Evolutionary conservation across 2,888 invertebrate species (phyloP), one percentile per base, ranked within the genome.

Genomic region (Drosophila imparisetae): DNA sequence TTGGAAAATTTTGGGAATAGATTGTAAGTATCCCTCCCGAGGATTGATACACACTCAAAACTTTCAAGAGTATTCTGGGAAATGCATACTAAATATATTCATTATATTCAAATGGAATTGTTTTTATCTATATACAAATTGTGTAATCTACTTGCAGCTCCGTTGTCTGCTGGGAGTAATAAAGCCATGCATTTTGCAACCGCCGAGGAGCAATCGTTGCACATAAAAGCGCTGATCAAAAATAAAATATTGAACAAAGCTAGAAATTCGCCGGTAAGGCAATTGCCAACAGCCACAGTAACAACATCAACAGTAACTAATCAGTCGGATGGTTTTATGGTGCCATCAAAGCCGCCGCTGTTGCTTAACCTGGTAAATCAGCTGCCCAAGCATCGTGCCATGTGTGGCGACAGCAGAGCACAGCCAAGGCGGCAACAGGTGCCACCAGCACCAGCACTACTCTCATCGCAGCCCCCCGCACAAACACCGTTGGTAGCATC

Each of bases 301-400:
- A 42, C 55, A 36, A 32, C 50, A 18, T 15, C 57, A 55, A 21
- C 53, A 11, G 36, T 21, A 15, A 18, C 59, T 4, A 0, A 38
- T 1, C 10, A 61, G 18, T 2, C 60, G 5, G 36, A 13, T 4
- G 48, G 55, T 6, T 80, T 72, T 48, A 55, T 67, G 1, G 13
- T 57, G 15, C 72, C 73, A 10, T n/a, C 45, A 0, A 75, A 85
- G 32, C 64, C 69, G 11, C 75, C 78, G 1, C 66, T 86, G 34
- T 32, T 86, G 57, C 79, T 86, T 7, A 86, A 86, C 40, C 30
- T 67, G 49, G 59, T 83, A 2, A 86, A 90, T 54, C 80, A 77
- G 40, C 65, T 83, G 72, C 76, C 77, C 24, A 81, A 70, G 42
- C 59, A 88, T 30, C 80, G 84, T 7, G 60, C 68, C n/a, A 65